These are phyloP conservation scores for Chloroceryle amazona DNA, from an alignment of 2,797 vertebrate genomes.

Conservation along the genomic window DNA sequence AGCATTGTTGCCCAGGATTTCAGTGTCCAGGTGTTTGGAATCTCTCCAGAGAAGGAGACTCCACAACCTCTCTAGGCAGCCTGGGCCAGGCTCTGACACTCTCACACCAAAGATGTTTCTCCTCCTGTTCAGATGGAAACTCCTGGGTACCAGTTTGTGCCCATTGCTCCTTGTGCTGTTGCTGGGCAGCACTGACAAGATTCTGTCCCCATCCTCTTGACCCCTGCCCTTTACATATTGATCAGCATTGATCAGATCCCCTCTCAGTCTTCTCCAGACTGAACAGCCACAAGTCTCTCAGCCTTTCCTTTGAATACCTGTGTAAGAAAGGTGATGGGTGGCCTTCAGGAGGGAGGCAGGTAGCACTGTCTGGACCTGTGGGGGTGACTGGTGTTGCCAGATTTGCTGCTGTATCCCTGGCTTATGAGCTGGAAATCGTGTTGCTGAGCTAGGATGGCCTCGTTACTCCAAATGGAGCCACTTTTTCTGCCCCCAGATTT, in stretches of 20 bases:
- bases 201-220: no score
- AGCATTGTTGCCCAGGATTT: neutral
- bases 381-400: neutral
- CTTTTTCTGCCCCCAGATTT: constrained; percentile 14
- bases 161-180: neutral
- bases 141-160: neutral
- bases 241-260: no score
- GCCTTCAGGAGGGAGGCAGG: neutral
- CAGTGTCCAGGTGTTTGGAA: neutral
- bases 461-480: neutral
- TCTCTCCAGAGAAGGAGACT: no score
- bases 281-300: neutral
- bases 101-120: neutral
- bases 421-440: neutral
- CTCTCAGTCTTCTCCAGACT: no score
- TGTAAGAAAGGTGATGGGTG: neutral
- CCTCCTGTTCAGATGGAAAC: neutral
- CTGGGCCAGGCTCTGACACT: no score
- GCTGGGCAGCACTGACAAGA: neutral
- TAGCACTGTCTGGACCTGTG: neutral
- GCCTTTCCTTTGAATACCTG: neutral
- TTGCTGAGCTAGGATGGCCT: neutral
- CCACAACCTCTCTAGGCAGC: no score
- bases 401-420: neutral
- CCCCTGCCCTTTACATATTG: no score